Base-by-base conservation (phyloP, 2,888 invertebrate species). In the Nymphalis urticae region DNA sequence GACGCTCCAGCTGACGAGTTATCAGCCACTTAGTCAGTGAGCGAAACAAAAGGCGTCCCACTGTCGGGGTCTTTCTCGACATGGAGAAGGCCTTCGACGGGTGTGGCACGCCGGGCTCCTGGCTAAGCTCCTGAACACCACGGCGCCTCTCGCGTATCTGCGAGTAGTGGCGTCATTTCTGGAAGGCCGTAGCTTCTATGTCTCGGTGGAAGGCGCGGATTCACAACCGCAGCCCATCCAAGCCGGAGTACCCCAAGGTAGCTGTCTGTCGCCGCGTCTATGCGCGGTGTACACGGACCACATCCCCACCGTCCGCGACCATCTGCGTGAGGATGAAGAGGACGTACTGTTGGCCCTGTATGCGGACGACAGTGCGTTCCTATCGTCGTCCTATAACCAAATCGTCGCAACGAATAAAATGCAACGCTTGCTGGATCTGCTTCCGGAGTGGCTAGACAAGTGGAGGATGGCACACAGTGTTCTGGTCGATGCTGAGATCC, bases 261-360 rank as follows among this genome's bases (percentile, higher is more conserved):
- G 51, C 21, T 51, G 51, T n/a, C 13, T 51, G n/a, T 51, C 51
- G 3, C 51, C 51, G 21, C 19, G 51, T 3, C 21, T 51, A 19
- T 51, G 21, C 51, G 51, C 51, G 21, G 51, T 13, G 10, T 51
- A 51, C 51, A 53, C 53, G 27, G 53, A 53, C 16, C 27, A 53
- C 53, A 53, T 53, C 5, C 53, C 53, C 53, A 24, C 53, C 24
- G 27, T 53, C 53, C 53, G 53, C 53, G 27, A 53, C 53, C 53
- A 53, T 13, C 27, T 53, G 53, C 53, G 24, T 5, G 53, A 53
- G n/a, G n/a, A n/a, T n/a, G n/a, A n/a, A n/a, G n/a, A n/a, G n/a
- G n/a, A n/a, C n/a, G n/a, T n/a, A n/a, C n/a, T n/a, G n/a, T n/a
- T n/a, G n/a, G n/a, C n/a, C n/a, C n/a, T n/a, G n/a, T n/a, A n/a